Conservation (phyloP, 2,888 invertebrate species). For the Lymantria dispar region DNA sequence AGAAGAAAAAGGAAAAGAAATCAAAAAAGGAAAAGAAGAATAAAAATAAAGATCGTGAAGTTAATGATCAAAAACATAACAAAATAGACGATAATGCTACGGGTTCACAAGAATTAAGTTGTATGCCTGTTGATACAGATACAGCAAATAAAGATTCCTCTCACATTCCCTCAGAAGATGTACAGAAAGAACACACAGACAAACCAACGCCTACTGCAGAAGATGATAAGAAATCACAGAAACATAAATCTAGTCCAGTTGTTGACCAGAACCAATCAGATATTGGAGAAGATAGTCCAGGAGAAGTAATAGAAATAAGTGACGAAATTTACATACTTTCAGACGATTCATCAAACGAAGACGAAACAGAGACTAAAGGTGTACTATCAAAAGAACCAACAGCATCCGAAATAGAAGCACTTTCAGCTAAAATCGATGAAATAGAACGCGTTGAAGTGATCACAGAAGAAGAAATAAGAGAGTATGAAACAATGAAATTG, state of each 20-base stretch:
- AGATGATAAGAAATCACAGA: background rate
- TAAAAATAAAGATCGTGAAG: conserved; percentile 56
- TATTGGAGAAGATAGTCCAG: conserved; percentile 5
- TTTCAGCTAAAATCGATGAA: conserved; percentile 75
- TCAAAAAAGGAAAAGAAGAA: conserved; percentile 54
- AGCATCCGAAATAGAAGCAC: conserved; percentile 65
- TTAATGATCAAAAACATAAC: conserved; percentile 49
- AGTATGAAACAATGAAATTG: conserved; percentile 32
- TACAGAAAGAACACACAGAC: background rate
- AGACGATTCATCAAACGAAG: conserved; percentile 61
- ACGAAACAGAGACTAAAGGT: conserved; percentile 56
- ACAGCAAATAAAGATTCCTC: conserved; percentile 2
- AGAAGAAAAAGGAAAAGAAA: conserved; percentile 71
- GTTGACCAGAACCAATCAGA: background rate
- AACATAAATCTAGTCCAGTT: background rate
- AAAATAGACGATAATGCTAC: background rate
- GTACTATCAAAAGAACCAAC: conserved; percentile 72
- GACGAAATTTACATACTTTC: conserved; percentile 61
- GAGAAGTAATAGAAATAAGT: conserved; percentile 8
- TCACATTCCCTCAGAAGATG: background rate
- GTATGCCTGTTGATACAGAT: background rate
- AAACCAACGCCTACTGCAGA: background rate
- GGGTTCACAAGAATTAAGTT: background rate
- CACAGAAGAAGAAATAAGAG: conserved; percentile 46
- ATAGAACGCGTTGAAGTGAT: conserved; percentile 59